Evolutionary conservation across 92 coral and sea anemone species (phyloP).

Genomic region (Porites lobata): DNA sequence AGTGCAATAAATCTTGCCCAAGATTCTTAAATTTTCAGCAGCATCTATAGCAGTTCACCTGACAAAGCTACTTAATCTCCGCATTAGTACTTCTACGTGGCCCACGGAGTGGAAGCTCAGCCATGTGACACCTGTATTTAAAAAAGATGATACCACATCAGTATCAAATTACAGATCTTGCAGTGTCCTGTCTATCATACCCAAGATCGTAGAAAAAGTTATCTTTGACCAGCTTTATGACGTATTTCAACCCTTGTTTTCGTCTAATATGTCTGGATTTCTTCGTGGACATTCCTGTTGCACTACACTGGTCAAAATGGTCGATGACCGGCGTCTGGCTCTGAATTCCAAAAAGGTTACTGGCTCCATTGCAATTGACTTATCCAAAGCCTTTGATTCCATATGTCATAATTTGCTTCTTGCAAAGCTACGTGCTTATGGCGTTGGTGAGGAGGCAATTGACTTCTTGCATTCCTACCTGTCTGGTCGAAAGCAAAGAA

Average conservation of each 20-base stretch:
- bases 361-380: conserved; percentile 9
- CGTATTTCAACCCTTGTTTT: no score
- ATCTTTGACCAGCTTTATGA: conserved; percentile 38
- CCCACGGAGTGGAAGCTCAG: conserved; percentile 8
- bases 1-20: background rate
- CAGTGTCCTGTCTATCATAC: no score
- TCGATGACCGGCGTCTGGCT: conserved; percentile 22
- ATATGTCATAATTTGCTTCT: no score
- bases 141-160: no score
- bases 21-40: conserved; percentile 8
- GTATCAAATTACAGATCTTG: no score
- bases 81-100: conserved; percentile 19
- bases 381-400: conserved; percentile 25
- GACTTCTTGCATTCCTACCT: no score
- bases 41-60: conserved; percentile 7
- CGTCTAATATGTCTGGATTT: no score
- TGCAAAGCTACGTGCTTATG: conserved; percentile 29
- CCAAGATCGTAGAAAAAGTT: conserved; percentile 18
- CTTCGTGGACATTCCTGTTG: conserved; percentile 10
- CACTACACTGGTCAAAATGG: conserved; percentile 30
- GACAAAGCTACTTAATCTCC: conserved; percentile 8
- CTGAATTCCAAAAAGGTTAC: background rate
- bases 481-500: no score
- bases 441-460: background rate
- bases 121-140: conserved; percentile 1